A percentile compares a stretch with the other conserved stretches of the same genome.
These are phyloP conservation scores for Lepidochrysops patricia DNA, from an alignment of 2,888 invertebrate genomes.

Conservation along the genomic window DNA sequence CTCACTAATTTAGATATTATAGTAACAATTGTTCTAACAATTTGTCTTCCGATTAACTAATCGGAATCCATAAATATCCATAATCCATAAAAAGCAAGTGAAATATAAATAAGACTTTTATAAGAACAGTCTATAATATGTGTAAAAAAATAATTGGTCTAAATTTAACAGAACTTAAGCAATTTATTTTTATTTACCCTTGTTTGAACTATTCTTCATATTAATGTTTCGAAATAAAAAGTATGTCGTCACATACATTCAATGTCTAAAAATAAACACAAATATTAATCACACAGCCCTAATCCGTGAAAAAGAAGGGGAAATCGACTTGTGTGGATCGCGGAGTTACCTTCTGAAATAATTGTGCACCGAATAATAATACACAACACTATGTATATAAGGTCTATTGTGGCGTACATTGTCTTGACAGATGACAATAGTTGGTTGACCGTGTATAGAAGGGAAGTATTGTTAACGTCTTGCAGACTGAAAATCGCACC, in stretches of 20 bases:
- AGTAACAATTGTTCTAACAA: no score
- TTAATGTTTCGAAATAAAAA: not conserved
- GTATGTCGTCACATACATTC: not conserved
- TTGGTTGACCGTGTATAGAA: conserved; percentile 30
- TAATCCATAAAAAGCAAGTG: no score
- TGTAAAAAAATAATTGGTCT: not conserved
- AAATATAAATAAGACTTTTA: no score
- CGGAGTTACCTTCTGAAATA: conserved; percentile 26
- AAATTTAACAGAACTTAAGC: not conserved
- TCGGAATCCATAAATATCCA: no score
- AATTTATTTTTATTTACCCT: not conserved
- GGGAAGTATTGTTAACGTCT: conserved; percentile 43
- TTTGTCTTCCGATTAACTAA: no score
- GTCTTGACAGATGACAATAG: conserved; percentile 25
- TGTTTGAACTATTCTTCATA: not conserved
- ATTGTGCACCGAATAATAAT: conserved; percentile 18
- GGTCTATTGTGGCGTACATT: conserved; percentile 18
- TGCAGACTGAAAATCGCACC: not conserved
- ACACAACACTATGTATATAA: conserved; percentile 15
- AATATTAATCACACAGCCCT: conserved; percentile 21
- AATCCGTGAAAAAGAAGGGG: conserved; percentile 24
- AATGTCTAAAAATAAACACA: not conserved
- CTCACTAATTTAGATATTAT: no score
- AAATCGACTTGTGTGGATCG: conserved; percentile 27
- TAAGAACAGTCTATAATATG: no score